These are phyloP conservation scores for Theretra japonica DNA, from an alignment of 2,888 invertebrate species.

Conservation along the genomic window DNA sequence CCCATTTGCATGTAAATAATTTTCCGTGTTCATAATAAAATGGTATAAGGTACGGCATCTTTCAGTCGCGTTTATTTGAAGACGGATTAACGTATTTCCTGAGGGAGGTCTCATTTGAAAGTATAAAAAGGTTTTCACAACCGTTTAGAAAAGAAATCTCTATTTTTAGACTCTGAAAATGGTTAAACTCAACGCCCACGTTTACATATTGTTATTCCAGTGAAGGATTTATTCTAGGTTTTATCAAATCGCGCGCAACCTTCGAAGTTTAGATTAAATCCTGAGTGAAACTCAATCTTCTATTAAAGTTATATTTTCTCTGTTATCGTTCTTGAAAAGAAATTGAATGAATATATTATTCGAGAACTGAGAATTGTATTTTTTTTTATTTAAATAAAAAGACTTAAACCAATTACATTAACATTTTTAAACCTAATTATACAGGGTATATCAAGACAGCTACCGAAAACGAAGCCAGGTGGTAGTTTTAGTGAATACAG, in stretches of 20 bases:
- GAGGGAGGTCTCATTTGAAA: not conserved
- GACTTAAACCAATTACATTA: too few species aligned
- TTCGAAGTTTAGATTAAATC: not conserved
- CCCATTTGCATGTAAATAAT: not conserved
- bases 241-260: not conserved
- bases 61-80: not conserved
- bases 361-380: too few species aligned
- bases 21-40: not conserved
- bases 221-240: not conserved
- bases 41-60: not conserved
- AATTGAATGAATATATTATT: too few species aligned
- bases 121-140: not conserved
- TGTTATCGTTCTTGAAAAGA: not conserved
- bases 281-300: not conserved
- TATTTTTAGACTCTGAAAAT: not conserved
- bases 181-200: not conserved
- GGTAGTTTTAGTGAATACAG: too few species aligned
- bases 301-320: not conserved
- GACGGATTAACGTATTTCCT: slow-evolving; percentile 1
- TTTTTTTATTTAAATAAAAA: too few species aligned
- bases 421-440: too few species aligned
- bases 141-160: not conserved
- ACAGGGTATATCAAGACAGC: too few species aligned
- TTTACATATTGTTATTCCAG: not conserved
- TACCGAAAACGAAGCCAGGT: too few species aligned